These are phyloP conservation scores for Nasonia oneida DNA, from an alignment of 2,888 invertebrate genomes.

Conservation along the genomic window DNA sequence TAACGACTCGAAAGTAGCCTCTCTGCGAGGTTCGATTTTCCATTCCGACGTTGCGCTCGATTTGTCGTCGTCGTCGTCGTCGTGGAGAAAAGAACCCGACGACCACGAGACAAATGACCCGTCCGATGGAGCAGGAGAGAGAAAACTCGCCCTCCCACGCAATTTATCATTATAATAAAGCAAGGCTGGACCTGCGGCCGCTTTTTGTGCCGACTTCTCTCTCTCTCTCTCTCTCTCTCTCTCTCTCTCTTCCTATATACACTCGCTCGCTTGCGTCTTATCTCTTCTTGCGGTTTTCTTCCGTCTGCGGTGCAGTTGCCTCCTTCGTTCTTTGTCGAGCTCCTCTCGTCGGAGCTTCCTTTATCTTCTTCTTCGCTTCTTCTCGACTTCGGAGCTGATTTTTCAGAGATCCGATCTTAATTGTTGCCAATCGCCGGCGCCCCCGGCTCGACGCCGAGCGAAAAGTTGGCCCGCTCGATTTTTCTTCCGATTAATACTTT, in stretches of 20 bases:
- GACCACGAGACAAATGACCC: slow-evolving; percentile 52
- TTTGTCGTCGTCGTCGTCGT: slow-evolving; percentile 42
- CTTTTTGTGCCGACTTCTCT: neutral
- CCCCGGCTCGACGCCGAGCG: neutral
- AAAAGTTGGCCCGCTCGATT: slow-evolving; percentile 16
- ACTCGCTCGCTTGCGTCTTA: neutral
- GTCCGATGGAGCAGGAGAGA: slow-evolving; percentile 24
- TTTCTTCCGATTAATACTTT: slow-evolving; percentile 47
- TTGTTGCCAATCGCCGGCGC: slow-evolving; percentile 34
- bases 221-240: too few species aligned
- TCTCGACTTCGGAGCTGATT: slow-evolving; percentile 26
- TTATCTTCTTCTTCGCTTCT: neutral
- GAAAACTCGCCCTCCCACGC: slow-evolving; percentile 23
- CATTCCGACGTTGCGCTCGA: slow-evolving; percentile 54
- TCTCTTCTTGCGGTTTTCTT: neutral
- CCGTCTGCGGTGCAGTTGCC: neutral
- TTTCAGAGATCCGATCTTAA: slow-evolving; percentile 46
- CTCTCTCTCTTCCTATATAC: too few species aligned
- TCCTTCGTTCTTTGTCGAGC: slow-evolving; percentile 2
- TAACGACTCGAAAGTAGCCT: slow-evolving; percentile 28
- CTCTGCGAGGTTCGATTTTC: slow-evolving; percentile 52
- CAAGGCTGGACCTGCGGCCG: neutral
- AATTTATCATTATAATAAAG: slow-evolving; percentile 62
- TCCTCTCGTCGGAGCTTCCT: neutral
- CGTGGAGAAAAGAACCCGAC: neutral